Percentiles rank a stretch among this genome's conserved stretches.
Evolutionary conservation across 2,113 vertebrate species (phyloP).

Genomic region (Engraulis encrasicolus): DNA sequence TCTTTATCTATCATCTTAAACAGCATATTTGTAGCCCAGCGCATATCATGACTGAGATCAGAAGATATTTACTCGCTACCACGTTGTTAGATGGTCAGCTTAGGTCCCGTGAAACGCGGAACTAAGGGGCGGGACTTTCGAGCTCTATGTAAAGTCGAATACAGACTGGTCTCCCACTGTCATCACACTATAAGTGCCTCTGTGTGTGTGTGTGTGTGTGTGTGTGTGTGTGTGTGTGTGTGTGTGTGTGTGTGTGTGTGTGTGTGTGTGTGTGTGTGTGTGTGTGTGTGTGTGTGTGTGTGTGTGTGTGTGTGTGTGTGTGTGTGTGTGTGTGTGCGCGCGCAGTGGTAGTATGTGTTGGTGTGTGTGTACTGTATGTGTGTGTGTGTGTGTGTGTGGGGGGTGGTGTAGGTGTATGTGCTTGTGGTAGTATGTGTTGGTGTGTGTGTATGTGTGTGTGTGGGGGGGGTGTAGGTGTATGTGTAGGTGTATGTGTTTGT

Average conservation of each 20-base stretch:
- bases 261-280: slow-evolving; percentile 9
- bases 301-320: neutral
- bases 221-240: slow-evolving; percentile 32
- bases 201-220: too few species aligned
- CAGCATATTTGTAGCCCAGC: too few species aligned
- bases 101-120: too few species aligned
- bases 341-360: neutral
- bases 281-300: slow-evolving; percentile 19
- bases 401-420: neutral
- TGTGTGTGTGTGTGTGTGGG: neutral
- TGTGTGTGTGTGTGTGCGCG: too few species aligned
- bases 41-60: too few species aligned
- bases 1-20: too few species aligned
- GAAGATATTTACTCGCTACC: too few species aligned
- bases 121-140: too few species aligned
- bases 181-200: slow-evolving; percentile 18
- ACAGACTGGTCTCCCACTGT: slow-evolving; percentile 59
- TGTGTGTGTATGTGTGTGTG: neutral
- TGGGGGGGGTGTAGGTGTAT: neutral
- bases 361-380: neutral
- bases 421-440: too few species aligned
- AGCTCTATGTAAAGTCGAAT: slow-evolving; percentile 59
- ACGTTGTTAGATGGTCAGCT: too few species aligned
- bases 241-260: slow-evolving; percentile 27
- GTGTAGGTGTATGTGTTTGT: neutral